A percentile compares a stretch with the other conserved stretches of the same genome.
Conservation (phyloP, 2,797 vertebrate species). For the Hapalemur alaotrensis region DNA sequence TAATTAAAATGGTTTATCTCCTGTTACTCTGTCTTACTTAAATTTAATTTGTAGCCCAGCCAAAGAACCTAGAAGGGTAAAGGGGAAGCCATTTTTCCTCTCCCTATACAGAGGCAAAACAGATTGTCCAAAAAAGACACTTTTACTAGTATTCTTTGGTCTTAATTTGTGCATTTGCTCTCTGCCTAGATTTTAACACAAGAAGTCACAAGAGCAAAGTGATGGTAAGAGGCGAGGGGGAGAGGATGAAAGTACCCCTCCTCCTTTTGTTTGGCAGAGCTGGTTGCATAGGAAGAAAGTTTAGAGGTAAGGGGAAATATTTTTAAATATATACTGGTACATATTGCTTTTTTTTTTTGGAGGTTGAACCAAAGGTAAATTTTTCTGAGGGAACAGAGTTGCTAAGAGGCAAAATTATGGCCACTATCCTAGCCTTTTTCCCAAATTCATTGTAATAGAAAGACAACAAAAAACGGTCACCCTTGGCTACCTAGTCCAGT, state of each 20-base stretch:
- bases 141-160: neutral
- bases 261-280: neutral
- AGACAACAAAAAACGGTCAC: neutral
- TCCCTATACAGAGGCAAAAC: neutral
- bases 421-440: neutral
- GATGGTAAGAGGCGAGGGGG: neutral
- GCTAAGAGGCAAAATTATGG: neutral
- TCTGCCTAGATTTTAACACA: neutral
- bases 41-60: neutral
- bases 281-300: neutral
- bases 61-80: neutral
- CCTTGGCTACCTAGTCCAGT: neutral
- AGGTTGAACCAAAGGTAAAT: neutral
- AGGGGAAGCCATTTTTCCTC: neutral
- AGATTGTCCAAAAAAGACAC: neutral
- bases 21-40: neutral
- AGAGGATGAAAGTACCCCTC: accelerated
- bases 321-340: neutral
- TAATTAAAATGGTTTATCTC: neutral
- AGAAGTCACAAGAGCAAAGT: neutral
- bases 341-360: neutral
- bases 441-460: neutral
- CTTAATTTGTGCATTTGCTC: neutral
- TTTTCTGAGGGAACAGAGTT: neutral
- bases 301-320: neutral